A percentile compares a stretch with the other conserved stretches of the same genome.
Conservation (phyloP, 2,113 vertebrate species). For the Austrofundulus limnaeus region DNA sequence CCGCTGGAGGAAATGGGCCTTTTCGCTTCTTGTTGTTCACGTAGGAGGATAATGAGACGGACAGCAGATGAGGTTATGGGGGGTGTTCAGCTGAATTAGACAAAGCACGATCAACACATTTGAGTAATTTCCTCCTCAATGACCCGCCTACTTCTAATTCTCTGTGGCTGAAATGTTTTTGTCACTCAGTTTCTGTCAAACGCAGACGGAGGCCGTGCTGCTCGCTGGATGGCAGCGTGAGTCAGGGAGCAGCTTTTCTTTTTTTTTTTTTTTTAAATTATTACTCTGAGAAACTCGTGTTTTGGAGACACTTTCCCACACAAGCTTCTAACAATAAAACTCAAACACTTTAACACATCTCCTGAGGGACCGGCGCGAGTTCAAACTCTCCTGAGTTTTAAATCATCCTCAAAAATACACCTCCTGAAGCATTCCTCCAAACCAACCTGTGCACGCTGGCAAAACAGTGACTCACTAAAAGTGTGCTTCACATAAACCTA, state of each 20-base stretch:
- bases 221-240: too few relatives aligned
- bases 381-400: conserved; percentile 50
- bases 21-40: conserved; percentile 41
- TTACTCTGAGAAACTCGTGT: conserved; percentile 39
- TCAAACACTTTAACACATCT: conserved; percentile 63
- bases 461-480: conserved; percentile 69
- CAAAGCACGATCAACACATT: conserved; percentile 61
- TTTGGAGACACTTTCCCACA: conserved; percentile 67
- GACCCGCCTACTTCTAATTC: conserved; percentile 50
- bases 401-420: conserved; percentile 66
- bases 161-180: conserved; percentile 12
- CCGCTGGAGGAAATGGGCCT: conserved; percentile 51
- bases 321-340: conserved; percentile 65
- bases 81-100: conserved; percentile 57
- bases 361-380: conserved; percentile 34
- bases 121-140: conserved; percentile 62
- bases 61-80: conserved; percentile 50
- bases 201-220: conserved; percentile 34
- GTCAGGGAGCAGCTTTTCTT: background rate
- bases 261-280: conserved; percentile 20
- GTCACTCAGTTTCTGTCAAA: conserved; percentile 37
- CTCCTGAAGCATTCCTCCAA: conserved; percentile 52
- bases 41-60: conserved; percentile 64
- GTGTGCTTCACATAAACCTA: conserved; percentile 69
- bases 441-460: conserved; percentile 64